These are phyloP conservation scores for Lottia gigantea DNA, from an alignment of 2,888 invertebrate species.

Conservation along the genomic window DNA sequence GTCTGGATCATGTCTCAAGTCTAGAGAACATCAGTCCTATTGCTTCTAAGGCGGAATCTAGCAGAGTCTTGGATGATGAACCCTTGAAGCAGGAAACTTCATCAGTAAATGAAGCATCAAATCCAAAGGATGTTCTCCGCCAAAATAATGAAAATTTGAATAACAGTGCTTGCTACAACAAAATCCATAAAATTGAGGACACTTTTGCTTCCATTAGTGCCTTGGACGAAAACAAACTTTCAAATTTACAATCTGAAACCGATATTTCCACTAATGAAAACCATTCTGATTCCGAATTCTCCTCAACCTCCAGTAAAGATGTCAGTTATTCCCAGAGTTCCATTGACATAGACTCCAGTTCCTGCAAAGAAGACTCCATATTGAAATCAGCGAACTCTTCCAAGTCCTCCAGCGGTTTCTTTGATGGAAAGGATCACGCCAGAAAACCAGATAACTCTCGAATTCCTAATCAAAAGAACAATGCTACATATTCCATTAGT, in stretches of 20 bases:
- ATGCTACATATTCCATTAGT: too few species aligned
- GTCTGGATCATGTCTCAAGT: not conserved
- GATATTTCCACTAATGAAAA: not conserved
- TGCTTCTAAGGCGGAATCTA: not conserved
- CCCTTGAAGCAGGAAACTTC: too few species aligned
- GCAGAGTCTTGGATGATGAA: not conserved
- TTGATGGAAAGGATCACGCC: not conserved
- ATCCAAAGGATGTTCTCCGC: too few species aligned
- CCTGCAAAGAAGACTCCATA: not conserved
- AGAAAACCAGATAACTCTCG: not conserved
- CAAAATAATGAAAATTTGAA: too few species aligned
- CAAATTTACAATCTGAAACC: not conserved
- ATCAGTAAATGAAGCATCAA: too few species aligned
- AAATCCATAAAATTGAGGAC: not conserved
- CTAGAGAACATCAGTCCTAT: not conserved
- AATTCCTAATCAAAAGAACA: too few species aligned
- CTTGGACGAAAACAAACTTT: not conserved
- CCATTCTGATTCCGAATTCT: not conserved
- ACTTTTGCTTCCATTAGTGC: not conserved
- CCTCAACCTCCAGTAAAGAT: not conserved
- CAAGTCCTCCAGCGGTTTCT: not conserved
- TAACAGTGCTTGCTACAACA: too few species aligned
- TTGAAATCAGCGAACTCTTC: not conserved
- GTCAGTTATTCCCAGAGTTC: not conserved
- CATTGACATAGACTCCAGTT: not conserved